Base-by-base conservation (phyloP, 2,888 invertebrate genomes). In the Erannis defoliaria region DNA sequence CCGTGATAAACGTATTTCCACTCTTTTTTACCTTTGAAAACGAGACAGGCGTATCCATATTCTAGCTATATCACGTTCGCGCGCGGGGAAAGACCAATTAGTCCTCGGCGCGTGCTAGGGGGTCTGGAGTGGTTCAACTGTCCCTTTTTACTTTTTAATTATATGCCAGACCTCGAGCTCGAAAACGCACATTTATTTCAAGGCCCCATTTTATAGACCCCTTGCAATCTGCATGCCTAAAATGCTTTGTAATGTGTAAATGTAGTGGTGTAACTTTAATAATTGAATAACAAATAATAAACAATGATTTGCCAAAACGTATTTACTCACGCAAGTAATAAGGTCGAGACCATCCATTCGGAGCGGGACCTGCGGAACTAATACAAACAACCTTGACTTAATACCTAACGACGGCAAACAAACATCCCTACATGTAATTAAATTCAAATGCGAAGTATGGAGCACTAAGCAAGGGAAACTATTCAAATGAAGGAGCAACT, bases 401-500 rank as follows among this genome's bases (percentile, higher is more conserved):
- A 53, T 63, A 69, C 57, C 19, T 23, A 45, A 23, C 45, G 55
- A 35, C 60, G 45, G 9, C 46, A 29, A 61, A 64, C 59, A 60
- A 59, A 65, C 65, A 60, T 55, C 42, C 46, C 50, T 49, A 56
- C 55, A 70, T 56, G 53, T 71, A 77, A 77, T 73, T 73, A 71
- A 73, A 75, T 76, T 75, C 67, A 64, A 68, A 73, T 61, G 58
- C 46, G 55, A 61, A 56, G 48, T 68, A 61, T 63, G 66, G 67
- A 71, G 62, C 66, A 66, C 62, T 64, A 60, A 71, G 62, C 65
- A 67, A 60, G 57, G 57, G 46, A 67, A 73, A 74, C 73, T 74
- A 78, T 78, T 74, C 70, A 72, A 79, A 78, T 79, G 65, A 74
- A 73, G 64, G 64, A 68, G 62, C 58, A 57, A 67, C 66, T 72